These are phyloP conservation scores for Brachionichthys hirsutus DNA, from an alignment of 2,113 vertebrate genomes.

Conservation along the genomic window DNA sequence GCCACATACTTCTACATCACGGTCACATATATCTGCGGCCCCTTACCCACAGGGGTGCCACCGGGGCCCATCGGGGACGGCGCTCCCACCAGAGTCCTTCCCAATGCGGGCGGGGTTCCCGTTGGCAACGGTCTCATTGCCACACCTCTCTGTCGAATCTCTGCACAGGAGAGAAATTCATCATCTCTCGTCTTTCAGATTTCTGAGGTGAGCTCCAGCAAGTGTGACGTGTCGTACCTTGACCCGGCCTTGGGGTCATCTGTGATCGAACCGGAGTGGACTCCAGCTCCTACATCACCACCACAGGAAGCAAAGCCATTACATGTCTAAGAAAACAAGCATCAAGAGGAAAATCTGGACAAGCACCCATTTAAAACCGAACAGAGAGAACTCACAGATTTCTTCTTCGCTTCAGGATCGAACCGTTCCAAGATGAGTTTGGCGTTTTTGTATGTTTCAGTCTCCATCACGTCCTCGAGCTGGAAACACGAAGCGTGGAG, in stretches of 20 bases:
- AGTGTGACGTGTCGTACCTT: constrained; percentile 76
- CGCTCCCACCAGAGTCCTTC: constrained; percentile 65
- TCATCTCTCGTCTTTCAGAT: background rate
- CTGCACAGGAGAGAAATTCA: constrained; percentile 69
- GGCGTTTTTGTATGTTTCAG: constrained; percentile 95
- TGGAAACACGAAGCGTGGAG: constrained; percentile 55
- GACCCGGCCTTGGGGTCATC: constrained; percentile 87
- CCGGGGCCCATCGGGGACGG: constrained; percentile 59
- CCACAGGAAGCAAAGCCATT: constrained; percentile 28
- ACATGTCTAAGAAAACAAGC: constrained; percentile 16
- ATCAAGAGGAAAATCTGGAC: background rate
- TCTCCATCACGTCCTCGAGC: constrained; percentile 99
- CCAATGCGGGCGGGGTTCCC: constrained; percentile 56
- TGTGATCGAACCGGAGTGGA: constrained; percentile 81
- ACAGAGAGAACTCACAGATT: constrained; percentile 78
- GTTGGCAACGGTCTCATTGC: constrained; percentile 81
- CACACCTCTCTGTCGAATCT: constrained; percentile 88
- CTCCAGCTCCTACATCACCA: constrained; percentile 82
- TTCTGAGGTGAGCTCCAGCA: background rate
- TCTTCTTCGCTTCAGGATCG: constrained; percentile 89
- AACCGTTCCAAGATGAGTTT: constrained; percentile 97
- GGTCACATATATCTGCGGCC: background rate
- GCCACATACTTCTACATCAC: too few species aligned
- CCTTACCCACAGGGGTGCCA: constrained; percentile 72
- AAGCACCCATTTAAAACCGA: background rate